These are phyloP conservation scores for Eupithecia tripunctaria DNA, from an alignment of 2,888 invertebrate species.

Conservation along the genomic window DNA sequence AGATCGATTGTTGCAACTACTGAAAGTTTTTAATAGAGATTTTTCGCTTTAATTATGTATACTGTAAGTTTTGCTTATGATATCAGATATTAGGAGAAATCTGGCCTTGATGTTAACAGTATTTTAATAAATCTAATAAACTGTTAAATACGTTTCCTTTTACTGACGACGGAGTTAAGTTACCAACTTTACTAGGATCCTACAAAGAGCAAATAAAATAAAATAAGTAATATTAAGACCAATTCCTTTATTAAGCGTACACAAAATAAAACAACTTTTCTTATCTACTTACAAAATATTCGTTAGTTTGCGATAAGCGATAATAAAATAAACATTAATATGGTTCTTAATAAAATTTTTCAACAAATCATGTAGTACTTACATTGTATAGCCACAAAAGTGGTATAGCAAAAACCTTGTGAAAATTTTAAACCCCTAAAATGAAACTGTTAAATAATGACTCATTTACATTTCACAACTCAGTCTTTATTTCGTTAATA, in stretches of 20 bases:
- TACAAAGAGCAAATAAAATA: neutral
- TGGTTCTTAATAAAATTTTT: neutral
- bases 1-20: neutral
- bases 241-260: conserved; percentile 57
- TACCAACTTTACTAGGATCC: neutral
- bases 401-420: neutral
- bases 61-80: neutral
- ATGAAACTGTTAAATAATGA: conserved; percentile 30
- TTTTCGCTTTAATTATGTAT: neutral
- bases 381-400: neutral
- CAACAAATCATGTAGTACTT: neutral
- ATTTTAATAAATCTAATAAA: neutral
- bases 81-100: neutral
- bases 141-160: neutral
- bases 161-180: neutral
- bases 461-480: conserved; percentile 60
- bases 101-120: neutral
- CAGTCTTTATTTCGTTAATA: conserved; percentile 65
- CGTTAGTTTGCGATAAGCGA: conserved; percentile 38
- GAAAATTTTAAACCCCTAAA: conserved; percentile 6
- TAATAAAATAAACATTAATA: neutral
- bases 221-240: conserved; percentile 40
- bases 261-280: conserved; percentile 63
- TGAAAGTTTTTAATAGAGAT: neutral
- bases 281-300: conserved; percentile 48